phyloP scores from a whole-genome alignment of 37 sponge, comb jelly and placozoan species.

The Oopsacas minuta region DNA sequence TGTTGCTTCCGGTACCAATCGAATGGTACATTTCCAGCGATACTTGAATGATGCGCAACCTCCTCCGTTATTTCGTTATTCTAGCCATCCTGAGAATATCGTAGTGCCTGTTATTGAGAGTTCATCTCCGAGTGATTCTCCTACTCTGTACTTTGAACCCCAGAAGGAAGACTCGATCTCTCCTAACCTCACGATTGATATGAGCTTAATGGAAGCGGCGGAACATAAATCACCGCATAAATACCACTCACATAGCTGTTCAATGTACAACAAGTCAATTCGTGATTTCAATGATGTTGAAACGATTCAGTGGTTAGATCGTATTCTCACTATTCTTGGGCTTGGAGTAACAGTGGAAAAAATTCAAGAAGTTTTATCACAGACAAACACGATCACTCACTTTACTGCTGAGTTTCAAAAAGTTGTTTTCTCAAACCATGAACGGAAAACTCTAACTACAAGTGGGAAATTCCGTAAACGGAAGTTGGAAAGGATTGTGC shows the following conservation, averaged over 20 bases:
- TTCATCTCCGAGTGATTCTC: background rate
- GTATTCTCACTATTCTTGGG: background rate
- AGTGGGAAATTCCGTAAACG: constrained; percentile 1
- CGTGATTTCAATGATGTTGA: background rate
- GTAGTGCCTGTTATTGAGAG: background rate
- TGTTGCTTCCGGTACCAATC: background rate
- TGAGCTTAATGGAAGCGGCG: background rate
- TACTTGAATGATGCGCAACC: background rate
- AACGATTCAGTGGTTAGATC: background rate
- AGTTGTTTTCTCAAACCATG: background rate
- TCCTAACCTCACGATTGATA: background rate
- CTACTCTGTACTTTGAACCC: background rate
- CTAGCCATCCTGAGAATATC: background rate
- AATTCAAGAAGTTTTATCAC: background rate
- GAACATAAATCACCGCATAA: background rate
- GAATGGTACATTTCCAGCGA: background rate
- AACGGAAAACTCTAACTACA: background rate
- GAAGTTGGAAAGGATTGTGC: background rate
- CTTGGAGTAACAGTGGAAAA: background rate
- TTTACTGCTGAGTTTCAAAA: constrained; percentile 12
- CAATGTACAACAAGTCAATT: constrained; percentile 9
- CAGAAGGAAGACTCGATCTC: background rate
- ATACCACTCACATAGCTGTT: background rate
- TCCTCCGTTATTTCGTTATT: background rate
- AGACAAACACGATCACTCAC: background rate